Percentiles rank a stretch among this genome's conserved stretches.
These are phyloP conservation scores for Lepus timidus DNA, from an alignment of 2,113 vertebrate genomes.

Conservation along the genomic window DNA sequence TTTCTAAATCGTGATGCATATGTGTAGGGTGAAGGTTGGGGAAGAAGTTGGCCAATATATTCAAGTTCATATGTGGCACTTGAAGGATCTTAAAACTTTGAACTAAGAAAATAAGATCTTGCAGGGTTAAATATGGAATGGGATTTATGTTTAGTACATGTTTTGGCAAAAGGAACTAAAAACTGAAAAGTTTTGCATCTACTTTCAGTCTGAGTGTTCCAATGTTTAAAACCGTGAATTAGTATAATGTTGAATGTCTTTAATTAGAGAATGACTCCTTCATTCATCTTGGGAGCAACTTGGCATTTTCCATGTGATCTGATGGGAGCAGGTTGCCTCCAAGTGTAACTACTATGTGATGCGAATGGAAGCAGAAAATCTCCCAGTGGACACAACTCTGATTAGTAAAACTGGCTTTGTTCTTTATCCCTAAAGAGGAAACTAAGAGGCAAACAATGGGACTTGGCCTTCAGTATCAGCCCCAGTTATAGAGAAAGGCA, in stretches of 20 bases:
- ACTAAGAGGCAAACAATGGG: slow-evolving; percentile 73
- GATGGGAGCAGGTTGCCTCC: slow-evolving; percentile 70
- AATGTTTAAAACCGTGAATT: slow-evolving; percentile 24
- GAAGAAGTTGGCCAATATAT: not conserved
- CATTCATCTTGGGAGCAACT: slow-evolving; percentile 50
- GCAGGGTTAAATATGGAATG: not conserved
- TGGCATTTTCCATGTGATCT: slow-evolving; percentile 42
- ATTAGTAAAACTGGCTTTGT: slow-evolving; percentile 70
- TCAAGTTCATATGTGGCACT: not conserved
- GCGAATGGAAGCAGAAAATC: slow-evolving; percentile 76
- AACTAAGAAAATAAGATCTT: not conserved
- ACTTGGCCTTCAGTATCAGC: slow-evolving; percentile 70
- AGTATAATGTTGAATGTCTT: slow-evolving; percentile 22
- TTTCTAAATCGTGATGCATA: not conserved
- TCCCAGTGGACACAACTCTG: slow-evolving; percentile 68
- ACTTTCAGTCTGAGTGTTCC: slow-evolving; percentile 12
- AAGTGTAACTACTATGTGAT: slow-evolving; percentile 70
- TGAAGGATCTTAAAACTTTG: not conserved
- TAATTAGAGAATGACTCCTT: not conserved
- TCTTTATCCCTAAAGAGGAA: slow-evolving; percentile 74
- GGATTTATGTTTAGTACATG: not conserved
- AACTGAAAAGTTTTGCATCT: not conserved
- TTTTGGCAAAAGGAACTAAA: not conserved
- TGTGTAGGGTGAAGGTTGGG: accelerated
- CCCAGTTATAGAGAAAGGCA: slow-evolving; percentile 71